These are phyloP conservation scores for Austrolebias charrua DNA, from an alignment of 2,797 vertebrate genomes.

Conservation along the genomic window DNA sequence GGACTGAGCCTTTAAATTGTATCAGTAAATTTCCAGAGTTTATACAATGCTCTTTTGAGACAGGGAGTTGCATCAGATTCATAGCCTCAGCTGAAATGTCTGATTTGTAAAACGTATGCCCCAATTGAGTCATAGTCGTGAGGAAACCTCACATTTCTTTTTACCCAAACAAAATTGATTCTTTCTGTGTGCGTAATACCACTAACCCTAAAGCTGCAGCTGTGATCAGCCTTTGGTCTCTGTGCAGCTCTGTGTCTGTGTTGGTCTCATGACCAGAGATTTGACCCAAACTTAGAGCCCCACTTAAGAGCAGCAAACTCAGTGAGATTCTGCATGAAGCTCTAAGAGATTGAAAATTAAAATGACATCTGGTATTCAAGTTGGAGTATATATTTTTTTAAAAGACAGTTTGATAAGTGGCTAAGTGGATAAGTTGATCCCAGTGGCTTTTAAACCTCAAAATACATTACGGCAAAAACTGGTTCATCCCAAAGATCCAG, in stretches of 20 bases:
- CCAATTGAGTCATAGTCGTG: slow-evolving; percentile 13
- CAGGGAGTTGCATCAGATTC: neutral
- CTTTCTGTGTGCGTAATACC: slow-evolving; percentile 18
- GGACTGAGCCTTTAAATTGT: slow-evolving; percentile 1
- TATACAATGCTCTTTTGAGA: slow-evolving; percentile 27
- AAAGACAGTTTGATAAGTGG: neutral
- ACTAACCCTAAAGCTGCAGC: slow-evolving; percentile 45
- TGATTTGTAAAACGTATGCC: slow-evolving; percentile 7
- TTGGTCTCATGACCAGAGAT: slow-evolving; percentile 53
- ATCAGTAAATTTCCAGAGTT: slow-evolving; percentile 11
- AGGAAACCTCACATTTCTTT: slow-evolving; percentile 17
- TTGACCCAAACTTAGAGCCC: slow-evolving; percentile 45
- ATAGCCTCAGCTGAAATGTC: slow-evolving; percentile 10
- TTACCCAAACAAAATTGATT: slow-evolving; percentile 12
- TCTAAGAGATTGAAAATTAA: slow-evolving; percentile 19
- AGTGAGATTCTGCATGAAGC: slow-evolving; percentile 53
- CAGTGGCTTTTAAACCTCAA: no score
- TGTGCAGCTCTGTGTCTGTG: slow-evolving; percentile 13
- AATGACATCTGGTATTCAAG: slow-evolving; percentile 41
- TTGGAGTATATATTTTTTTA: slow-evolving; percentile 29
- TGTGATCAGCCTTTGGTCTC: slow-evolving; percentile 34
- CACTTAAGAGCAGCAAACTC: slow-evolving; percentile 46
- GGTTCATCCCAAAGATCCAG: no score
- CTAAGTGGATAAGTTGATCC: no score
- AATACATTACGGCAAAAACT: no score